Conservation (phyloP, 2,888 invertebrate genomes). For the Criorhina ranunculi region DNA sequence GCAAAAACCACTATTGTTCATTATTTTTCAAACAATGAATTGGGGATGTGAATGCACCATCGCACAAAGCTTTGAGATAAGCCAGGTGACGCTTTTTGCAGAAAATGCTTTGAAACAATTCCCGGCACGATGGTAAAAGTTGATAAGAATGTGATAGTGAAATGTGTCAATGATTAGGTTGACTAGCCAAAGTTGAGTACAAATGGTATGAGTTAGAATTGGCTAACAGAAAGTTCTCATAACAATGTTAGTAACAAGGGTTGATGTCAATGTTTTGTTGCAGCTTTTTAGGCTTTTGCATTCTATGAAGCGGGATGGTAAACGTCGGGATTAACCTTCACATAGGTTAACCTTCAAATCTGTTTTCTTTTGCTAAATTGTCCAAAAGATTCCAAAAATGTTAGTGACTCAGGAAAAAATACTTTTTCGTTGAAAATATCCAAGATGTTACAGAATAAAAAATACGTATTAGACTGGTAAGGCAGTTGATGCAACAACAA, state of each 20-base stretch:
- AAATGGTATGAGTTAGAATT: not conserved
- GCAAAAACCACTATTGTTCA: not conserved
- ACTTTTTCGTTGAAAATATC: too few relatives aligned
- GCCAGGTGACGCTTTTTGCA: not conserved
- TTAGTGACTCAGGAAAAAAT: too few relatives aligned
- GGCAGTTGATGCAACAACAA: too few relatives aligned
- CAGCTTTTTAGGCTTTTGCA: not conserved
- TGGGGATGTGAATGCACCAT: slow-evolving; percentile 6
- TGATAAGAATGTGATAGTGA: slow-evolving; percentile 8
- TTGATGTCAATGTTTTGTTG: not conserved
- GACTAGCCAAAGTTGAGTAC: not conserved
- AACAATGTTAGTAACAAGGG: not conserved
- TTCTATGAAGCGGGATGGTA: too few relatives aligned
- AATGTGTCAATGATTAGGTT: not conserved
- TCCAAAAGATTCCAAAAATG: too few relatives aligned
- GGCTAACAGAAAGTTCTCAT: not conserved
- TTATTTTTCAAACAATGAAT: not conserved
- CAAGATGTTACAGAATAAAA: too few relatives aligned
- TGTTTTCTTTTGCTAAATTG: too few relatives aligned
- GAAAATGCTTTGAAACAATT: not conserved
- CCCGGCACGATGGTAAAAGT: not conserved
- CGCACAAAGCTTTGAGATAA: not conserved
- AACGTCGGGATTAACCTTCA: too few relatives aligned
- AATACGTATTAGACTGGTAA: too few relatives aligned
- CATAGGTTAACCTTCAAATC: too few relatives aligned